Conservation (phyloP, 2,888 invertebrate genomes). For the Andricus curvator region DNA sequence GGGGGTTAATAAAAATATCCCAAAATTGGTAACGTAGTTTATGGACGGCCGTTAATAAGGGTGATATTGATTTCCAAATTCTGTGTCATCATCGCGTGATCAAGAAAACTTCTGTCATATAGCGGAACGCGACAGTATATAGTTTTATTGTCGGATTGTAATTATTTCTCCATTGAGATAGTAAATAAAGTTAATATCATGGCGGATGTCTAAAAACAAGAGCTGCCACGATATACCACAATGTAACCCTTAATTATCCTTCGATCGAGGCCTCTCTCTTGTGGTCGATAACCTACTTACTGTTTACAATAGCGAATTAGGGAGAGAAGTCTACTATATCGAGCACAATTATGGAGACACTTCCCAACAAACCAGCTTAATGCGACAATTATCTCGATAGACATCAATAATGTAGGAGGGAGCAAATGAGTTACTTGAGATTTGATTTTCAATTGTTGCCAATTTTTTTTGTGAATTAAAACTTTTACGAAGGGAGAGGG, state of each 20-base stretch:
- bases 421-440: background rate
- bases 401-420: background rate
- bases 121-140: background rate
- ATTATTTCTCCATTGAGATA: background rate
- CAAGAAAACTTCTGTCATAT: slow-evolving; percentile 62
- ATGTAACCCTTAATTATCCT: slow-evolving; percentile 29
- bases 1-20: too few relatives aligned
- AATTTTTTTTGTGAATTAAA: background rate
- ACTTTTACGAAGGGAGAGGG: too few relatives aligned
- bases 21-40: too few relatives aligned
- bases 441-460: slow-evolving; percentile 7
- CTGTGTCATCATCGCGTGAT: slow-evolving; percentile 64
- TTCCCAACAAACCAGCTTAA: slow-evolving; percentile 4
- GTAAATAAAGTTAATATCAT: background rate
- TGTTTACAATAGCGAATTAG: slow-evolving; percentile 28
- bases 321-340: slow-evolving; percentile 9
- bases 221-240: background rate
- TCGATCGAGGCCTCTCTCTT: slow-evolving; percentile 11
- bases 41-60: background rate
- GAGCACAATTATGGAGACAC: background rate
- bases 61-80: slow-evolving; percentile 65
- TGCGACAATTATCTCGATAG: background rate
- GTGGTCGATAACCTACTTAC: slow-evolving; percentile 17
- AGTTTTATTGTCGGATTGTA: background rate
- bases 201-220: background rate